Base-by-base conservation (phyloP, 2,888 invertebrate genomes). In the Hypomecis atomaria region DNA sequence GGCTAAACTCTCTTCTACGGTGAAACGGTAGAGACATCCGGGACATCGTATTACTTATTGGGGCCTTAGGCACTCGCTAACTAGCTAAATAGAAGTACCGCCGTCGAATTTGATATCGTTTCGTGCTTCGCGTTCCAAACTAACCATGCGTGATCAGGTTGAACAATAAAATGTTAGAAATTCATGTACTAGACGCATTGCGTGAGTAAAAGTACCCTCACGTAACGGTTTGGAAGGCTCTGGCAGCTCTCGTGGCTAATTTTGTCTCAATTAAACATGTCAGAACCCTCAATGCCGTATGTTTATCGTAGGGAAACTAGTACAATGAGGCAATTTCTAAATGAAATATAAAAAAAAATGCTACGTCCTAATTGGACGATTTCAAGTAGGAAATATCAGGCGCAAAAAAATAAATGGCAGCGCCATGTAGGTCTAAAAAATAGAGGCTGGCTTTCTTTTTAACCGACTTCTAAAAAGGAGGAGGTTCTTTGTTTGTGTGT, bases 151-250 rank as follows among this genome's bases (percentile, higher is more conserved):
- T 66, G 63, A 63, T 58, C 57, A 49, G 55, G 33, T 11, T 42
- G 33, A 36, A 67, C 58, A 63, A 63, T 66, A 58, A 67, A 63
- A 63, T 62, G 62, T 62, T 66, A 55, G 59, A 63, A 65, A 55
- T 63, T 64, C 62, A 55, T 55, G 65, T 58, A 65, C 55, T 60
- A 65, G 50, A 65, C 59, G 58, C 55, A 62, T 60, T 62, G 62
- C 62, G 65, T 70, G 69, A 49, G 48, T 62, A 50, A 48, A 52
- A 49, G 34, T 61, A 55, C n/a, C 33, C 59, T 45, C 63, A 64
- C 59, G 59, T 34, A 50, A 64, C 45, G 40, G 40, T 59, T 44
- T 47, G 47, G 47, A 52, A 40, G 44, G 37, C 23, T 49, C 6
- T 43, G 48, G 62, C 44, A 34, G 50, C 13, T 55, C 38, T 33